Evolutionary conservation across 2,888 invertebrate genomes (phyloP), one percentile per base, ranked within the genome.

Genomic region (Tenthredo mesomela): DNA sequence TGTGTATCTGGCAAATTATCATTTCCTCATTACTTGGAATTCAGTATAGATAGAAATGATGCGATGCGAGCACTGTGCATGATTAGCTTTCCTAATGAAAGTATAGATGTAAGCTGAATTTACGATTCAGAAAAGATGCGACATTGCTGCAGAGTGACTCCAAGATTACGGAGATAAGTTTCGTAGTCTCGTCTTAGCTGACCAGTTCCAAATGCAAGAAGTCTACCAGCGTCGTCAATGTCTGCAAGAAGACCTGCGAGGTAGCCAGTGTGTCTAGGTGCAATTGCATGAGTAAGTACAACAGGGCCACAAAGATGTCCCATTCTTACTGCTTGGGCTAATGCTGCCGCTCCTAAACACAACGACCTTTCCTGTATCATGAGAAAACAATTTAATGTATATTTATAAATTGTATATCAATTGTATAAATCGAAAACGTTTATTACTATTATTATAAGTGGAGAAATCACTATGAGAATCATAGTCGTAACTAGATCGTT

Each of bases 221-320:
- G 93, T 87, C 94, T 94, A 37, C 95, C 95, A 1, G 95, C 94
- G 67, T 95, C 94, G 85, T 95, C 94, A 47, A 96, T 95, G 33
- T 95, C 95, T 3, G 94, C 93, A 43, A 96, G 92, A 9, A 96
- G 94, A 0, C 96, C 96, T 0, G 97, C 97, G 70, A 97, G 93
- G 90, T 97, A 97, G 0, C 97, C 97, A 0, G 97, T 97, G 70
- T 97, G 96, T 9, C 97, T 95, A 0, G 97, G 97, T 0, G 97
- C 97, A 0, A 96, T 95, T 0, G 97, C 95, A 89, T 97, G 97
- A 0, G 97, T 97, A 90, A 97, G 96, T 0, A 97, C 95, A 0
- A 97, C 96, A 33, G 96, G 96, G 2, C 97, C 97, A 15, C 95
- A 95, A 0, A 97, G 93, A 77, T 95, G 94, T 87, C 95, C 94